Percentiles rank a stretch among this genome's conserved stretches.
These are phyloP conservation scores for Piaya cayana DNA, from an alignment of 2,113 vertebrate genomes.

Conservation along the genomic window DNA sequence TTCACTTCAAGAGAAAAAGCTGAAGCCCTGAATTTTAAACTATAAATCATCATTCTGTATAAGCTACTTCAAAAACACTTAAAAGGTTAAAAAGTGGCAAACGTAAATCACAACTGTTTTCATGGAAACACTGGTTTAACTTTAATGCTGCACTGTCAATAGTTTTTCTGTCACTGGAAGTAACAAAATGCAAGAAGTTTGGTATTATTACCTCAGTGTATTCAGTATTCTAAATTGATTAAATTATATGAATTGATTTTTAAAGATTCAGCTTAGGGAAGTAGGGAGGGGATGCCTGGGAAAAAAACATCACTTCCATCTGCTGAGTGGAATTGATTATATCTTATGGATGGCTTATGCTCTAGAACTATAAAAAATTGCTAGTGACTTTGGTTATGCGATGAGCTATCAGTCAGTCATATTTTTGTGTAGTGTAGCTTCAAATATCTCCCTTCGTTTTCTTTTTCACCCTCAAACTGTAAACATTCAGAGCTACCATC, in stretches of 20 bases:
- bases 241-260: slow-evolving; percentile 14
- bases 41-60: not conserved
- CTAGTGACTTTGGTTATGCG: slow-evolving; percentile 55
- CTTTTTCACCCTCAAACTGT: slow-evolving; percentile 55
- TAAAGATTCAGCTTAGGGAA: slow-evolving; percentile 1
- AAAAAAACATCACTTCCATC: slow-evolving; percentile 6
- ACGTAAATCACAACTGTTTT: not conserved
- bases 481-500: slow-evolving; percentile 19
- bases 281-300: not conserved
- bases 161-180: not conserved
- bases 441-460: slow-evolving; percentile 40
- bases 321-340: slow-evolving; percentile 49
- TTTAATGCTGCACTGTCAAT: not conserved
- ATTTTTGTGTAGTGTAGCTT: slow-evolving; percentile 41
- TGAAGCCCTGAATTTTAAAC: not conserved
- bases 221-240: slow-evolving; percentile 22
- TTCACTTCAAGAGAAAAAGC: not conserved
- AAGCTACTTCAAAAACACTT: not conserved
- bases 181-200: not conserved
- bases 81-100: not conserved
- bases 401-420: slow-evolving; percentile 50
- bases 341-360: slow-evolving; percentile 52
- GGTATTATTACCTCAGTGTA: not conserved
- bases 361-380: slow-evolving; percentile 49
- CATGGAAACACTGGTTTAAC: not conserved